Base-by-base conservation (phyloP, 2,888 invertebrate genomes). In the Nomada fabriciana region DNA sequence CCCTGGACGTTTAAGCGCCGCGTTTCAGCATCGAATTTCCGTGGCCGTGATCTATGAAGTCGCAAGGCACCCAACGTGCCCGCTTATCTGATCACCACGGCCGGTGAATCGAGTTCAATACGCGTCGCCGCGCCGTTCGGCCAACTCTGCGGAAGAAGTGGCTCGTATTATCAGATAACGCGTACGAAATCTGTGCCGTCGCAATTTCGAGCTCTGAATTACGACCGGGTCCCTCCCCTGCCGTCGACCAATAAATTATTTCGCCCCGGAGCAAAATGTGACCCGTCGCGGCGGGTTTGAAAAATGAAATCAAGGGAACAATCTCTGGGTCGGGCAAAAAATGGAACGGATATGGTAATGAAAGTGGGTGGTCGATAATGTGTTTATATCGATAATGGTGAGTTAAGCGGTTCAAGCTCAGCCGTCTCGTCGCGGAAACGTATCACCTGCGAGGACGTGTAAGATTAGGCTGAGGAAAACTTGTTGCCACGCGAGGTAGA, bases 41-140 rank as follows among this genome's bases (percentile, higher is more conserved):
- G 78, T 29, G 52, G 53, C 64, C 64, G 65, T 86, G 81, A 86
- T 86, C 81, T 86, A 86, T 75, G 79, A 86, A 86, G 84, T 84
- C 67, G 76, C 60, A 59, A 72, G 73, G 78, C 65, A 72, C 65
- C 36, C 83, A 80, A 72, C 77, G 68, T 3, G 53, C 52, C 67
- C 13, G 78, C 57, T 68, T 76, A 76, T 78, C 76, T 18, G 63
- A 63, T 76, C 42, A 25, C 13, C 18, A 20, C 50, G 61, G 2
- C 23, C n/a, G 23, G 42, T 59, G 59, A 52, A 43, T 50, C 57
- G 25, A 42, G 57, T 50, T 64, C 69, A 52, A 70, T 77, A 20
- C 60, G 60, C 18, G 68, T 53, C 55, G 15, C 47, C 47, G 47
- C 55, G 47, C 47, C 47, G 47, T 13, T 47, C n/a, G 23, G 23